A percentile compares a stretch with the other conserved stretches of the same genome.
These are phyloP conservation scores for Imbricaverruca yamaguchii DNA, from an alignment of 2,888 invertebrate genomes.

Conservation along the genomic window DNA sequence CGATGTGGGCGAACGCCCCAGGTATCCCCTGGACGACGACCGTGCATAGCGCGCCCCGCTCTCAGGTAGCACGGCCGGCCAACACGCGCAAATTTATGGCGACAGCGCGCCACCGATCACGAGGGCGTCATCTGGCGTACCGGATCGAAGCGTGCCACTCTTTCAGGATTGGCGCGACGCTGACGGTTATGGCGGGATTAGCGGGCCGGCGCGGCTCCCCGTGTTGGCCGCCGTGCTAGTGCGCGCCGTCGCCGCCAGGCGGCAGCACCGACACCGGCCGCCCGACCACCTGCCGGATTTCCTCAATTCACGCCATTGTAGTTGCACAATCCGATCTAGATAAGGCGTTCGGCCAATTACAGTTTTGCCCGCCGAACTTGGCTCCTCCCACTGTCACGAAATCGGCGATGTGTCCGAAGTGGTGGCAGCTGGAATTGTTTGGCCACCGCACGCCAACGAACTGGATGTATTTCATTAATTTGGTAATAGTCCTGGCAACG, in stretches of 20 bases:
- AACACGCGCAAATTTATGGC: not conserved
- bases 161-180: not conserved
- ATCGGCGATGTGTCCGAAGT: too few species aligned
- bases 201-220: not conserved
- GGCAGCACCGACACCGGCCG: not conserved
- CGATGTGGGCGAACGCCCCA: too few species aligned
- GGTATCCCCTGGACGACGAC: too few species aligned
- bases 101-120: not conserved
- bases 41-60: not conserved
- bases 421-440: too few species aligned
- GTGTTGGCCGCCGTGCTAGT: not conserved
- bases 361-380: not conserved
- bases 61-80: not conserved
- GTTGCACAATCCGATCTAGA: not conserved
- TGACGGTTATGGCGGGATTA: not conserved
- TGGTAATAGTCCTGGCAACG: too few species aligned
- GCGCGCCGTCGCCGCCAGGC: not conserved
- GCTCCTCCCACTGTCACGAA: not conserved
- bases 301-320: constrained; percentile 12
- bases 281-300: constrained; percentile 8
- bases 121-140: not conserved
- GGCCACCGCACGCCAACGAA: too few species aligned
- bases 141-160: not conserved
- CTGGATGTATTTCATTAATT: too few species aligned
- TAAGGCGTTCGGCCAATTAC: not conserved